A percentile compares a stretch with the other conserved stretches of the same genome.
phyloP scores from a whole-genome alignment of 2,113 vertebrate genomes.

The Polypterus senegalus region DNA sequence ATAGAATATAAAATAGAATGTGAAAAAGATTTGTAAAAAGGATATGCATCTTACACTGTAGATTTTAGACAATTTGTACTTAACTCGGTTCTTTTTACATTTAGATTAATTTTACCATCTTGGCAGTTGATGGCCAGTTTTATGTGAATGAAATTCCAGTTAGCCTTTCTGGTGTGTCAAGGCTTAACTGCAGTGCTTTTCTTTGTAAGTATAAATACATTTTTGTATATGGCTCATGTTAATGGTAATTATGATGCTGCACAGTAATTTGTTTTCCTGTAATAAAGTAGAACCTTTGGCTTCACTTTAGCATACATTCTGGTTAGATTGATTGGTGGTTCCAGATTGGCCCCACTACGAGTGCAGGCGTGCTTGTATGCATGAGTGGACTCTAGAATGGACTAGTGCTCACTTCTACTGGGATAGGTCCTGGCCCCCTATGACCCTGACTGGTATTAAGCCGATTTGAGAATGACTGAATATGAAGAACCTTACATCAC shows the following conservation, averaged over 20 bases:
- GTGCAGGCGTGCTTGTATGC: slow-evolving; percentile 18
- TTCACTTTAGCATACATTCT: neutral
- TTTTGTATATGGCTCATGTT: too few species aligned
- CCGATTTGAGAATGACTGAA: slow-evolving; percentile 17
- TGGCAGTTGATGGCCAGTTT: slow-evolving; percentile 55
- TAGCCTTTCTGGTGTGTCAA: slow-evolving; percentile 64
- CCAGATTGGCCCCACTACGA: neutral
- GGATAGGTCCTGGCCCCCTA: slow-evolving; percentile 24
- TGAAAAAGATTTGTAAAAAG: too few species aligned
- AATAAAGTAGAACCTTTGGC: slow-evolving; percentile 5
- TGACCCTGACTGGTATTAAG: slow-evolving; percentile 1
- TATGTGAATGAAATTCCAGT: slow-evolving; percentile 76
- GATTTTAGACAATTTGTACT: neutral
- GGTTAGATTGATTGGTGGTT: too few species aligned
- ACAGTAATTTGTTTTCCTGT: slow-evolving; percentile 9
- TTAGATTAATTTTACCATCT: slow-evolving; percentile 49
- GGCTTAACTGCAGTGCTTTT: slow-evolving; percentile 65
- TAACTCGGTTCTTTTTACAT: slow-evolving; percentile 7
- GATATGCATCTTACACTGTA: too few species aligned
- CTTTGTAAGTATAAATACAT: slow-evolving; percentile 62
- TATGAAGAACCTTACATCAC: too few species aligned
- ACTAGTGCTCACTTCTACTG: slow-evolving; percentile 34
- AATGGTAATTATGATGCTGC: too few species aligned
- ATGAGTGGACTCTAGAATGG: slow-evolving; percentile 19
- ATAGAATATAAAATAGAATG: too few species aligned